These are phyloP conservation scores for Corythoichthys intestinalis DNA, from an alignment of 2,113 vertebrate species.

Conservation along the genomic window DNA sequence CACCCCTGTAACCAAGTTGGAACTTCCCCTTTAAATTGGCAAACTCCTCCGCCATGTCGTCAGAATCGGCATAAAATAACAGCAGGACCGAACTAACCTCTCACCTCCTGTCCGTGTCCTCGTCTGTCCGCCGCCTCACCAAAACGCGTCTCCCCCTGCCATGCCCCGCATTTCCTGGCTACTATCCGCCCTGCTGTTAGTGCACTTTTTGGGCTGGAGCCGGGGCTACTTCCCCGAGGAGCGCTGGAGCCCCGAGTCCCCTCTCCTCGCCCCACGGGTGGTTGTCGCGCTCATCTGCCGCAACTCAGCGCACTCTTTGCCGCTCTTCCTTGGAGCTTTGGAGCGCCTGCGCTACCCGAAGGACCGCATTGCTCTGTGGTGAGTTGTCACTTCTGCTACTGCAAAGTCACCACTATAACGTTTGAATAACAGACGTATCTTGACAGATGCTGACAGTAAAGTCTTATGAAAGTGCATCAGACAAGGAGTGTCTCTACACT, in stretches of 20 bases:
- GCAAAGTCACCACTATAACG: not conserved
- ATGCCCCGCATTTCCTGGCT: slow-evolving; percentile 58
- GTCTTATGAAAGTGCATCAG: not conserved
- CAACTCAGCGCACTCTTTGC: slow-evolving; percentile 83
- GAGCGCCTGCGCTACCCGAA: slow-evolving; percentile 81
- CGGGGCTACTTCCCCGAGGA: slow-evolving; percentile 83
- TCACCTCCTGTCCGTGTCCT: slow-evolving; percentile 5
- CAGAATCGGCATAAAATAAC: slow-evolving; percentile 55
- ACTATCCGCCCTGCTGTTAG: slow-evolving; percentile 55
- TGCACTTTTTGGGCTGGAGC: slow-evolving; percentile 54
- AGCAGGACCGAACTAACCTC: slow-evolving; percentile 21
- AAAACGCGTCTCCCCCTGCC: slow-evolving; percentile 35
- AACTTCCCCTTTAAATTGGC: slow-evolving; percentile 54
- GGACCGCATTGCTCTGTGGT: slow-evolving; percentile 83
- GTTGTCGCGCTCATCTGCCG: slow-evolving; percentile 79
- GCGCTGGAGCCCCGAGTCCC: slow-evolving; percentile 83
- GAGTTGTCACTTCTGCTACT: slow-evolving; percentile 45
- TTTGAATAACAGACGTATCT: not conserved
- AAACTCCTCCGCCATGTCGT: slow-evolving; percentile 40
- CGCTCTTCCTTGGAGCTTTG: slow-evolving; percentile 76
- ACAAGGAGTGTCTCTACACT: not conserved
- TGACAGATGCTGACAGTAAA: not conserved
- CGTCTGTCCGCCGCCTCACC: slow-evolving; percentile 31
- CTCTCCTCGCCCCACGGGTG: slow-evolving; percentile 78
- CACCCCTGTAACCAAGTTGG: not conserved